Percentiles rank a stretch among this genome's conserved stretches.
Evolutionary conservation across 2,113 vertebrate species (phyloP).

Genomic region (Orycteropus afer): DNA sequence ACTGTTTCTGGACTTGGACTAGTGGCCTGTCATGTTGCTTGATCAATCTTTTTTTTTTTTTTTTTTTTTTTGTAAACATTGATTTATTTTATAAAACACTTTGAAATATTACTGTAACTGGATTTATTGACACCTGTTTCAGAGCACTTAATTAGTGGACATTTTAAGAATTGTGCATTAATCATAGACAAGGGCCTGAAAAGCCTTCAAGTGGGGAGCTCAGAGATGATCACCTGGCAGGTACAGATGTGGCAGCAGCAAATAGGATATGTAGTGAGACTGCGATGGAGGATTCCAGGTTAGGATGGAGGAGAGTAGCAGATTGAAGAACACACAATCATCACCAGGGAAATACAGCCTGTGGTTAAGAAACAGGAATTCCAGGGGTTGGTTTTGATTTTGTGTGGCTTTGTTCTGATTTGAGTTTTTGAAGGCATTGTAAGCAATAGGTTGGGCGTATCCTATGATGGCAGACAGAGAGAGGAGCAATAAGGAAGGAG

Average conservation of each 20-base stretch:
- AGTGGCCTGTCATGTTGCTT: too few relatives aligned
- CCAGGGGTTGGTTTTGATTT: neutral
- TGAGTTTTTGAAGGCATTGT: conserved; percentile 20
- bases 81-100: too few relatives aligned
- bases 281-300: neutral
- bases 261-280: neutral
- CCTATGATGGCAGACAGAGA: neutral
- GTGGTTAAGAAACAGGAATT: neutral
- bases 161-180: neutral
- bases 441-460: neutral
- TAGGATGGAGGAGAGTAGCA: neutral
- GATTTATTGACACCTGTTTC: neutral
- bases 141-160: neutral
- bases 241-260: neutral
- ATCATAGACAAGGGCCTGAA: neutral
- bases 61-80: too few relatives aligned
- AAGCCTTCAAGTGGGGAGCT: neutral
- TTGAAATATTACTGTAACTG: neutral
- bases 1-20: too few relatives aligned
- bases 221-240: neutral
- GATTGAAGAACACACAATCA: neutral
- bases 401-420: neutral
- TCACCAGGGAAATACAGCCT: fast-evolving
- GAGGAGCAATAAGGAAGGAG: neutral
- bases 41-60: too few relatives aligned